These are phyloP conservation scores for Pseudachorutes palmiensis DNA, from an alignment of 1,140 invertebrate genomes.

Conservation along the genomic window DNA sequence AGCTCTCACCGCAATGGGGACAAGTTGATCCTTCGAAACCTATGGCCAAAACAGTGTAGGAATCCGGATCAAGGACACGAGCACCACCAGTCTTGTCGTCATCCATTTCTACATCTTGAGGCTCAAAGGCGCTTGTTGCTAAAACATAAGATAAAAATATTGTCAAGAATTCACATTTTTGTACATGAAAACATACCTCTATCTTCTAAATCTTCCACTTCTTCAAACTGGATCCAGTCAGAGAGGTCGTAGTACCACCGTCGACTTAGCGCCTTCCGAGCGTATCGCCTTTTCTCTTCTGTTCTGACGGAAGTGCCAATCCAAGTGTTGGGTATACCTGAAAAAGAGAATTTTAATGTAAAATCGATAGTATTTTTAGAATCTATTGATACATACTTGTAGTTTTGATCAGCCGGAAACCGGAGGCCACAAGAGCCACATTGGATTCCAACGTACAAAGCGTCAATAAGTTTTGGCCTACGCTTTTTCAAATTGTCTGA, in stretches of 20 bases:
- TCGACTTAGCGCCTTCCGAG: conserved; percentile 68
- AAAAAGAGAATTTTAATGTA: background rate
- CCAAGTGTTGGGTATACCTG: conserved; percentile 77
- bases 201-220: conserved; percentile 86
- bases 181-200: conserved; percentile 58
- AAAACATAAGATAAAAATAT: conserved; percentile 33
- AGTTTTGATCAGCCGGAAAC: conserved; percentile 77
- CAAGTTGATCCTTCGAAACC: conserved; percentile 57
- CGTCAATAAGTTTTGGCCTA: conserved; percentile 56
- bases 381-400: conserved; percentile 48
- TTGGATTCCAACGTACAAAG: conserved; percentile 79
- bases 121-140: conserved; percentile 84
- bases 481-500: conserved; percentile 45
- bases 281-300: conserved; percentile 73
- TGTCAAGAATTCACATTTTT: conserved; percentile 23
- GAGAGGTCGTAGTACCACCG: conserved; percentile 81
- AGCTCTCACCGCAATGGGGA: conserved; percentile 79
- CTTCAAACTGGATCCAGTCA: conserved; percentile 91
- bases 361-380: conserved; percentile 4
- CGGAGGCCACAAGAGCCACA: conserved; percentile 87
- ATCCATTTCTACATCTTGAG: conserved; percentile 45
- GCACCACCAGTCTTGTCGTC: conserved; percentile 30
- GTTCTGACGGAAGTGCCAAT: conserved; percentile 96
- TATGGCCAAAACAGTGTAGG: conserved; percentile 50
- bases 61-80: conserved; percentile 47